phyloP scores from a whole-genome alignment of 2,113 vertebrate species.

The Sinocyclocheilus grahami region DNA sequence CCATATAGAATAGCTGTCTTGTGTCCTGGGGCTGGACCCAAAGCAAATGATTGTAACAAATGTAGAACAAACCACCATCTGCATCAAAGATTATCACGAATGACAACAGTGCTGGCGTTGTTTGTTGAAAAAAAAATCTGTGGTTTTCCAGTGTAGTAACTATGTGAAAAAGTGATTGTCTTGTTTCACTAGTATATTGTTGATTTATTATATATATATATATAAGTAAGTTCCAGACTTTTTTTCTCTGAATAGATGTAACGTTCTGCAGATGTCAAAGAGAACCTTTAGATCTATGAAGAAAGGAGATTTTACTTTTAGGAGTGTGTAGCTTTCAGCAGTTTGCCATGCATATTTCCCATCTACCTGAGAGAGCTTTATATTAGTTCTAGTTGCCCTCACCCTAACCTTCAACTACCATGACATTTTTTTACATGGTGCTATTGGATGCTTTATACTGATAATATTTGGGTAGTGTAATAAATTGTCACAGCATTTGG shows the following conservation, averaged over 20 bases:
- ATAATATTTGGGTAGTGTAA: neutral
- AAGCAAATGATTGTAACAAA: neutral
- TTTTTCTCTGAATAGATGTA: neutral
- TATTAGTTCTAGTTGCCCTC: neutral
- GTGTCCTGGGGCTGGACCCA: neutral
- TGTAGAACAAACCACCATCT: neutral
- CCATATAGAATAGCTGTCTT: neutral
- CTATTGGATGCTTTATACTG: neutral
- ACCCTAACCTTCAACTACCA: neutral
- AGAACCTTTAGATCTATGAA: neutral
- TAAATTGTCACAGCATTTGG: slow-evolving; percentile 9
- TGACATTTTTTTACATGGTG: neutral
- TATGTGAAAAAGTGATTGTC: neutral
- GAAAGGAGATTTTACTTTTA: neutral
- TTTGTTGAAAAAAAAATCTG: neutral
- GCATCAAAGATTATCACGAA: neutral
- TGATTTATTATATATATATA: neutral
- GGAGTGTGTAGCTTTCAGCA: neutral
- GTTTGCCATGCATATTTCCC: neutral
- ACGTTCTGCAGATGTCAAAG: neutral
- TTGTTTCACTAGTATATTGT: neutral
- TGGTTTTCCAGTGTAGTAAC: neutral
- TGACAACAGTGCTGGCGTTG: neutral
- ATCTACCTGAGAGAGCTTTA: neutral
- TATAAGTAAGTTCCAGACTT: neutral